Conservation (phyloP, 2,888 invertebrate genomes). For the Archips xylosteana region DNA sequence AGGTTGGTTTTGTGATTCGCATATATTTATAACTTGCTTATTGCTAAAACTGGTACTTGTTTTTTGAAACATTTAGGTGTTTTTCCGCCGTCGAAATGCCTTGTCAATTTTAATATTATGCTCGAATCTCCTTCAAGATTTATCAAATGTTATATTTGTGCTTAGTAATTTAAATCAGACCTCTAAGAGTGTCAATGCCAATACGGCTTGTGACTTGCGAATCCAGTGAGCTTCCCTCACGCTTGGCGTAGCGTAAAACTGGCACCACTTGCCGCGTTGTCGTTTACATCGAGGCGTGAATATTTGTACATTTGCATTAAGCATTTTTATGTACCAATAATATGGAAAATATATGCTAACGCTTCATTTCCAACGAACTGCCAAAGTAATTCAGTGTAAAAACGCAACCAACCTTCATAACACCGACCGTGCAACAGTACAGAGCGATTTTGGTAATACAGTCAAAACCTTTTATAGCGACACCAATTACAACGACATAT, state of each 20-base stretch:
- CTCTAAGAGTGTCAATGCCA: slow-evolving; percentile 46
- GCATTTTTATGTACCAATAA: slow-evolving; percentile 5
- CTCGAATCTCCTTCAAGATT: background rate
- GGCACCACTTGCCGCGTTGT: slow-evolving; percentile 50
- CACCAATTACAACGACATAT: no score
- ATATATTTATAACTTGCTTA: no score
- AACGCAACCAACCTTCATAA: background rate
- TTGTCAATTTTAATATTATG: background rate
- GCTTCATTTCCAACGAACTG: background rate
- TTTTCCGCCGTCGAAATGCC: background rate
- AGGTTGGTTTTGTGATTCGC: no score
- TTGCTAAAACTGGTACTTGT: no score
- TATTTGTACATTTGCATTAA: slow-evolving; percentile 43
- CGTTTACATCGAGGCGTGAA: slow-evolving; percentile 43
- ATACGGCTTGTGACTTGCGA: slow-evolving; percentile 49
- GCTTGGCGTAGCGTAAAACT: slow-evolving; percentile 58
- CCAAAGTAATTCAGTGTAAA: background rate
- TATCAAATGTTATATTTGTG: background rate
- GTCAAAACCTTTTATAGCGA: no score
- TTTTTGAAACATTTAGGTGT: no score
- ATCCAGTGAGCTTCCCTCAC: slow-evolving; percentile 51
- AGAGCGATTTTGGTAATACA: no score
- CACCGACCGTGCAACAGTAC: background rate
- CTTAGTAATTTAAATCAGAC: slow-evolving; percentile 11
- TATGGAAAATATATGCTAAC: background rate